Evolutionary conservation across 2,888 invertebrate genomes (phyloP).

Genomic region (Apodemia zela): DNA sequence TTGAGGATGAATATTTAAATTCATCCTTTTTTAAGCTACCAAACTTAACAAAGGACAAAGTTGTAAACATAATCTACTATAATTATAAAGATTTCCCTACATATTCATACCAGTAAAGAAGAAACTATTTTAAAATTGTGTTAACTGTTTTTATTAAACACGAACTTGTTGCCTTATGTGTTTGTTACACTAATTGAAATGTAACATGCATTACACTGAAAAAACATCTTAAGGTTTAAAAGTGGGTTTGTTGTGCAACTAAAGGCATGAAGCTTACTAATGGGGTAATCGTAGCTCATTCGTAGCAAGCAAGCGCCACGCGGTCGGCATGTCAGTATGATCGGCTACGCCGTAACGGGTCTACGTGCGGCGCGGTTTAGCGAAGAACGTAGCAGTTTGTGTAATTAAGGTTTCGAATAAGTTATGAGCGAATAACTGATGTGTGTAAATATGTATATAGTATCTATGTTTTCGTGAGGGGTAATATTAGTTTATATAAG

Average conservation of each 20-base stretch:
- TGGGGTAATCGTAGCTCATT: conserved; percentile 14
- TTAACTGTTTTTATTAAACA: neutral
- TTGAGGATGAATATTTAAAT: no score
- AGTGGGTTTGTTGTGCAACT: conserved; percentile 16
- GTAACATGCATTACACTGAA: conserved; percentile 8
- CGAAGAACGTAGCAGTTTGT: conserved; percentile 23
- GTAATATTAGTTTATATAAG: neutral
- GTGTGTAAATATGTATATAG: neutral
- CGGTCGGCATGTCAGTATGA: conserved; percentile 55
- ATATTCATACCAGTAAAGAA: neutral
- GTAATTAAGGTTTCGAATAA: conserved; percentile 12
- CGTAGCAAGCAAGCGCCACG: conserved; percentile 44
- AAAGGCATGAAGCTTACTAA: conserved; percentile 9
- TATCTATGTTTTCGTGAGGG: neutral
- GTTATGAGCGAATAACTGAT: conserved; percentile 12
- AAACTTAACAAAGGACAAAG: no score
- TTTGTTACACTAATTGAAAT: conserved; percentile 12
- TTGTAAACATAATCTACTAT: no score
- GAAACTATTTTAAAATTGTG: neutral
- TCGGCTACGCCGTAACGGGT: conserved; percentile 58
- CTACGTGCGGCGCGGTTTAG: conserved; percentile 39
- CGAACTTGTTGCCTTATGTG: neutral
- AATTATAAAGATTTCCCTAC: no score
- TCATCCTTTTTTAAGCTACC: no score
- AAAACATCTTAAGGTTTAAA: conserved; percentile 15